Evolutionary conservation across 53 echinoderm and acorn worm genomes (phyloP), one percentile per base, ranked within the genome.

Genomic region (Temnopleurus reevesii): DNA sequence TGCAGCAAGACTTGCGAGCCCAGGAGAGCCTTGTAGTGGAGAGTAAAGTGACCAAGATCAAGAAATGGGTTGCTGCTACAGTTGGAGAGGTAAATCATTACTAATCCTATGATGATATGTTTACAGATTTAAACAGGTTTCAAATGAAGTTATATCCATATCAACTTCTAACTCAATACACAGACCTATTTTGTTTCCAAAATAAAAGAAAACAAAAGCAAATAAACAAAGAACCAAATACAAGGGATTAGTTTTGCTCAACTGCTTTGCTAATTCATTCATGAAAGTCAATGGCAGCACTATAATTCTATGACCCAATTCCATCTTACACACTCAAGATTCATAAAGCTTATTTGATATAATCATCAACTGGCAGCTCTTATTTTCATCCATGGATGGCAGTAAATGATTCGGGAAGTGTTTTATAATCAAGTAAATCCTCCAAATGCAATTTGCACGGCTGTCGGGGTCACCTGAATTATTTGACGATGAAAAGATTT

Each of bases 1-100:
- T 87, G 46, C 71, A 87, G 88, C 88, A 87, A 87, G 88, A 87
- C 53, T 35, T 87, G 9, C 24, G 71, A 87, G 71, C 88, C 88
- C 88, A 87, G 38, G 88, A 87, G 88, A 87, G 88, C 36, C 88
- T 87, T 31, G 35, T 87, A 0, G 88, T 87, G 8, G 88, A 87
- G 71, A 53, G 53, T 34, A 87, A 87, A 51, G 88, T 87, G 27
- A 38, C 88, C 88, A 87, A 87, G 88, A 87, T 87, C 49, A 87
- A 87, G 88, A 87, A 87, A 71, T 87, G 88, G 88, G 88, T 87
- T 4, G 88, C 88, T 31, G 51, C 88, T 4, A 87, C 88, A 18
- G 88, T 87, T 8, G 88, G 88, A 49, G 88, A 87, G 88, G 88
- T 87, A 71, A 49, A 6, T n/a, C 19, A 21, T 13, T 49, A 17